A percentile compares a stretch with the other conserved stretches of the same genome.
Conservation (phyloP, 2,888 invertebrate genomes). For the Itoplectis maculator region DNA sequence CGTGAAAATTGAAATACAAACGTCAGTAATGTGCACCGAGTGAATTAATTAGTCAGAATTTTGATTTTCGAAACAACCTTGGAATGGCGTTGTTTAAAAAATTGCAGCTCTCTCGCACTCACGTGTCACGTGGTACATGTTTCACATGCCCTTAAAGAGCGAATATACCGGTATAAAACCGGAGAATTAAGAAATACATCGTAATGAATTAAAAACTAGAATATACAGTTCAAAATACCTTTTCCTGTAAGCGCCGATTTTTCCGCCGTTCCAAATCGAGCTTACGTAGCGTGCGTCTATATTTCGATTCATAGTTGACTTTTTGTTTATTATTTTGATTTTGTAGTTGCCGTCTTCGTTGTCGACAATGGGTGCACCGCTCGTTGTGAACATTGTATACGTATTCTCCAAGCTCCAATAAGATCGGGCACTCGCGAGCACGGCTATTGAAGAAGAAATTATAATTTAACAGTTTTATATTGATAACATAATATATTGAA, state of each 20-base stretch:
- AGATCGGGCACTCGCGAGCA: not conserved
- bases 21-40: too few species aligned
- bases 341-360: not conserved
- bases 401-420: not conserved
- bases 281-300: not conserved
- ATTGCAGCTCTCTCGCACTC: too few species aligned
- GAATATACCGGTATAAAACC: not conserved
- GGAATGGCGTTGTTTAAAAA: too few species aligned
- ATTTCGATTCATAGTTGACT: not conserved
- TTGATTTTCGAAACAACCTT: too few species aligned
- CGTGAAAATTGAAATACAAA: too few species aligned
- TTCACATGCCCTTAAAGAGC: conserved; percentile 23
- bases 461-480: not conserved
- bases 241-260: conserved; percentile 7
- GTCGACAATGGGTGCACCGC: conserved; percentile 8
- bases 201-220: not conserved
- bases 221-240: not conserved
- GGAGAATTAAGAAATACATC: too few species aligned
- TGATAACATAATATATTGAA: not conserved
- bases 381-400: not conserved
- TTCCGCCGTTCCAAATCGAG: conserved; percentile 17
- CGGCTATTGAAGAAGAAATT: conserved; percentile 3
- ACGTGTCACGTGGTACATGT: too few species aligned
- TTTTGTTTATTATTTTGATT: not conserved
- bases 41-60: too few species aligned